phyloP scores from a whole-genome alignment of 2,797 vertebrate genomes.

The Calcarius lapponicus region DNA sequence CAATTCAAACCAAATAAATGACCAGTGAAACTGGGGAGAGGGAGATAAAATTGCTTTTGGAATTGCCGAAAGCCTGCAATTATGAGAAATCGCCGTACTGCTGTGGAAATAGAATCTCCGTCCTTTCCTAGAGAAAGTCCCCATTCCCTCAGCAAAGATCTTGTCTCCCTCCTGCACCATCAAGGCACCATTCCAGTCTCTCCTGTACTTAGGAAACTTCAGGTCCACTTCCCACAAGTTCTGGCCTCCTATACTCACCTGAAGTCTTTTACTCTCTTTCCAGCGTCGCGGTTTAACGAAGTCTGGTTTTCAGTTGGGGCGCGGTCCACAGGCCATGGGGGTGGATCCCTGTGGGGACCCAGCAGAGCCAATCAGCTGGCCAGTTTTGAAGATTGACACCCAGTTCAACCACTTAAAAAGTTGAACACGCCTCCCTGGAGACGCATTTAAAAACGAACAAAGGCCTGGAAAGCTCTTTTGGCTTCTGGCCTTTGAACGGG shows the following conservation, averaged over 20 bases:
- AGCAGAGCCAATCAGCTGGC: background rate
- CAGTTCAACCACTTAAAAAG: background rate
- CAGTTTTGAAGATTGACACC: background rate
- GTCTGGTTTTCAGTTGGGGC: background rate
- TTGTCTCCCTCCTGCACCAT: background rate
- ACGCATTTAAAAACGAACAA: accelerated
- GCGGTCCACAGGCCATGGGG: background rate
- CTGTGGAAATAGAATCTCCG: background rate
- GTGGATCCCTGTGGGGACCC: background rate
- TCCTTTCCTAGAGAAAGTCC: background rate
- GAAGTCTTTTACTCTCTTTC: background rate
- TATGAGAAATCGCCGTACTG: background rate
- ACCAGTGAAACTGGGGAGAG: background rate
- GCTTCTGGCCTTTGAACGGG: accelerated
- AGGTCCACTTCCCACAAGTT: no score
- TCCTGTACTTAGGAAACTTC: background rate
- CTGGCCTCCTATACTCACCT: background rate
- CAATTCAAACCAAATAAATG: background rate
- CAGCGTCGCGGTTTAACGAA: background rate
- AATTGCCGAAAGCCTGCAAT: background rate
- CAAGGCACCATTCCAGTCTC: background rate
- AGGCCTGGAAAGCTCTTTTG: accelerated
- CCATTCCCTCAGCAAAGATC: background rate
- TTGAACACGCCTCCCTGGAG: background rate
- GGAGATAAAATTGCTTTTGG: background rate